Conservation (phyloP, 2,888 invertebrate species). For the Agrotis puta region DNA sequence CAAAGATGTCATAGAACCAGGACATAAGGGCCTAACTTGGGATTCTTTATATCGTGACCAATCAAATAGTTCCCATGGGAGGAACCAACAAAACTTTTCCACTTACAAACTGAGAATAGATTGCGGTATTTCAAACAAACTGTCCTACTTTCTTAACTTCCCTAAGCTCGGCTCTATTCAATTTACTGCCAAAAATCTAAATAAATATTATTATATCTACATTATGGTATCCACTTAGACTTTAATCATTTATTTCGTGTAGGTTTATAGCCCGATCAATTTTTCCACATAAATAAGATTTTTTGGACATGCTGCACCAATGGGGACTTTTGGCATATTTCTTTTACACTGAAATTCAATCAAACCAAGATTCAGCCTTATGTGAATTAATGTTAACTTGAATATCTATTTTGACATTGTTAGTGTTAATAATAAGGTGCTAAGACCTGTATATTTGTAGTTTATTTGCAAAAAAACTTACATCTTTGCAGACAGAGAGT, state of each 20-base stretch:
- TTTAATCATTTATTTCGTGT: neutral
- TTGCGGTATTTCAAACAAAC: constrained; percentile 46
- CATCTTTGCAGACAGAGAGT: constrained; percentile 5
- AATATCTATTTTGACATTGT: too few species aligned
- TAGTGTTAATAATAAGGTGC: too few species aligned
- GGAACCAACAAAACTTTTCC: constrained; percentile 53
- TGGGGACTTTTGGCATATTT: too few species aligned
- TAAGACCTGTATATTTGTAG: too few species aligned
- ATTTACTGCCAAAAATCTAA: constrained; percentile 25
- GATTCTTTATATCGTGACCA: constrained; percentile 49
- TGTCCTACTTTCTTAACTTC: constrained; percentile 23
- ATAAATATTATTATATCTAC: neutral
- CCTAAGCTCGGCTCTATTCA: constrained; percentile 17
- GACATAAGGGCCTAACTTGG: constrained; percentile 27
- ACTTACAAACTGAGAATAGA: constrained; percentile 55
- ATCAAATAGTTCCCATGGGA: constrained; percentile 48
- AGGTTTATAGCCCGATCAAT: too few species aligned
- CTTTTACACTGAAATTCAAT: too few species aligned
- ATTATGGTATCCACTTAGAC: neutral
- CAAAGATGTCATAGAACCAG: constrained; percentile 13
- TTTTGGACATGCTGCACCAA: too few species aligned
- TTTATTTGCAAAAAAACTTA: neutral
- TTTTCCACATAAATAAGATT: too few species aligned
- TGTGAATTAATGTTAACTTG: too few species aligned
- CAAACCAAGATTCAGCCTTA: too few species aligned